Conservation (phyloP, 1,140 invertebrate species). For the Drosophila saltans region DNA sequence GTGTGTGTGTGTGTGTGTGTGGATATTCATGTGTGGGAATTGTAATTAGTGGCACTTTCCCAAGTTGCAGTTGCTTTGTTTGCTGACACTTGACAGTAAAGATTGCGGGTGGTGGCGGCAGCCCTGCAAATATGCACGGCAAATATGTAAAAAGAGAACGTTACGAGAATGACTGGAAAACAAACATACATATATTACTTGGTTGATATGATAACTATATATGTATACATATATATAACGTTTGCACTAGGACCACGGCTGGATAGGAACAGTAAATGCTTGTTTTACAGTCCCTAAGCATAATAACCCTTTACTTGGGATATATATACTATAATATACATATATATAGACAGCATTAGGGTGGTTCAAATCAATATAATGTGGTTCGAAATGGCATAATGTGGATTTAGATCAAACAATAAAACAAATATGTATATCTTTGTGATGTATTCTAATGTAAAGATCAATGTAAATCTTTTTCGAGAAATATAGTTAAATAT, state of each 20-base stretch:
- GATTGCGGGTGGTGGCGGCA: constrained; percentile 48
- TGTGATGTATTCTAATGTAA: too few species aligned
- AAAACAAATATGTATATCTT: too few species aligned
- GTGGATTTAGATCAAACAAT: too few species aligned
- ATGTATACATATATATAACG: not conserved
- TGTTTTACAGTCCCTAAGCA: not conserved
- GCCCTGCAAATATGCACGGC: constrained; percentile 53
- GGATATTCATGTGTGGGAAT: constrained; percentile 57
- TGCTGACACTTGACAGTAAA: constrained; percentile 68
- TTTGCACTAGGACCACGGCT: not conserved
- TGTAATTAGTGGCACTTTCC: constrained; percentile 80
- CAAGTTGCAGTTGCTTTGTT: constrained; percentile 66
- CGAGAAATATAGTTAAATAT: too few species aligned
- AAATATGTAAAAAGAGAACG: constrained; percentile 66
- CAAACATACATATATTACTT: not conserved
- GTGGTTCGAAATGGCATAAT: too few species aligned
- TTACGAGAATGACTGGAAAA: constrained; percentile 13
- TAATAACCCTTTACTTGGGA: not conserved
- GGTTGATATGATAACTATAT: not conserved
- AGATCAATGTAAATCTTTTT: too few species aligned
- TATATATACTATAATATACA: not conserved
- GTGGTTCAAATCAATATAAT: not conserved
- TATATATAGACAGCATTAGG: not conserved
- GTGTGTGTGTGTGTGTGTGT: constrained; percentile 10
- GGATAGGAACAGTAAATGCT: not conserved